phyloP scores from a whole-genome alignment of 2,888 invertebrate genomes.

The Apodemia zela region DNA sequence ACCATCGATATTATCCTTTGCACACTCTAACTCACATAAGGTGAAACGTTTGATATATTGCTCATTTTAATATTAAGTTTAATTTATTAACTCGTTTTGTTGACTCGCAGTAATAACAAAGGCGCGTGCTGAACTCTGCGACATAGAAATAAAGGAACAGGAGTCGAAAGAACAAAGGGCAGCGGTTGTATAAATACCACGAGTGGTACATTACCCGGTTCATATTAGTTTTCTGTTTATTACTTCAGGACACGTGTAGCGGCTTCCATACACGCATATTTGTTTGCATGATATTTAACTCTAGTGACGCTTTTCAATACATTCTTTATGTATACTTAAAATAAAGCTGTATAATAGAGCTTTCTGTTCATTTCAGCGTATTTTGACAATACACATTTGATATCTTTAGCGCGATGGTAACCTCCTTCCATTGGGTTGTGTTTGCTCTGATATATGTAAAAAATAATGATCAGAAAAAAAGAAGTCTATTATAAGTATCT shows the following conservation, averaged over 20 bases:
- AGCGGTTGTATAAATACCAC: conserved; percentile 2
- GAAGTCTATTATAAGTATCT: too few species aligned
- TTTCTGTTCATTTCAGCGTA: too few species aligned
- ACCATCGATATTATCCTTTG: not conserved
- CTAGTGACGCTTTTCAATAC: too few species aligned
- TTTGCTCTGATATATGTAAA: too few species aligned
- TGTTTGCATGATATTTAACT: too few species aligned
- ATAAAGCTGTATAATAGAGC: too few species aligned
- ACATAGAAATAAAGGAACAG: conserved; percentile 11
- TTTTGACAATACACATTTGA: too few species aligned
- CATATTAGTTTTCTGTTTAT: conserved; percentile 13
- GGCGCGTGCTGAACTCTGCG: conserved; percentile 3
- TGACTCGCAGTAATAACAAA: conserved; percentile 14
- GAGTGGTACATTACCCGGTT: conserved; percentile 4
- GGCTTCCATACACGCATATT: too few species aligned
- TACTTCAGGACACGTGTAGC: not conserved
- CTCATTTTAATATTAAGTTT: conserved; percentile 14
- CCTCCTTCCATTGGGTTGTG: too few species aligned
- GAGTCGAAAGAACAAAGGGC: conserved; percentile 10
- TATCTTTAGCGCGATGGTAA: too few species aligned
- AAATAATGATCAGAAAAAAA: too few species aligned
- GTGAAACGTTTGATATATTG: not conserved
- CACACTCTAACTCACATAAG: not conserved
- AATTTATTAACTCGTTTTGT: conserved; percentile 13
- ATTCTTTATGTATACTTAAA: too few species aligned